Evolutionary conservation across 2,797 vertebrate genomes (phyloP), one percentile per base, ranked within the genome.

Genomic region (Leptatherina wallacei): DNA sequence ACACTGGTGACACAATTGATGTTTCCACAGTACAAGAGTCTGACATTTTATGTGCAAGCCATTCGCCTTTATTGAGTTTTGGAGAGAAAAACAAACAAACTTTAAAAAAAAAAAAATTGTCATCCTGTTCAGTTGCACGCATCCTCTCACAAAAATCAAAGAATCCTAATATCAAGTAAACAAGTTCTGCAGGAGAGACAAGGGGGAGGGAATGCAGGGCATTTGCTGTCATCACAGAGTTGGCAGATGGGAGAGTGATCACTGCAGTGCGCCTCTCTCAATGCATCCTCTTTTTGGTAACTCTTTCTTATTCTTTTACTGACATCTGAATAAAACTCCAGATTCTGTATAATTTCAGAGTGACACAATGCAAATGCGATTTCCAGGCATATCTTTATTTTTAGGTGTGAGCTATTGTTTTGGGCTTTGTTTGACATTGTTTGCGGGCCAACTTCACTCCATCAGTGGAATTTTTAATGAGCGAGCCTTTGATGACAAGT

Each of bases 1-100:
- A 77, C 77, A 82, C 73, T 22, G 62, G 47, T 83, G 87, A 85
- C 80, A 88, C 72, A 27, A 24, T 29, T 78, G 86, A 85, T 81
- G 73, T 63, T 80, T 83, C 63, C 73, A 47, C 71, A 63, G 38
- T 57, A 75, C 59, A 77, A 59, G 77, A 61, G 59, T 62, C 30
- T 81, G 81, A 80, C 66, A 80, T 57, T 77, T 81, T 32, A 75
- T 82, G 67, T 78, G 54, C 16, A 70, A 73, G 35, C 36, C 47
- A 59, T 71, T 83, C 69, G 61, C 68, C 44, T 81, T 77, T 70
- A 78, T 73, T 76, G 52, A 79, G 80, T 68, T 71, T 69, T 61
- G 38, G 20, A 42, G 62, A 66, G 32, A 33, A 67, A 30, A n/a
- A 68, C 47, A 29, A 44, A 57, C 3, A 47, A 71, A 60, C 35